A percentile compares a stretch with the other conserved stretches of the same genome.
Conservation (phyloP, 2,888 invertebrate genomes). For the Iselma pallidipennis region DNA sequence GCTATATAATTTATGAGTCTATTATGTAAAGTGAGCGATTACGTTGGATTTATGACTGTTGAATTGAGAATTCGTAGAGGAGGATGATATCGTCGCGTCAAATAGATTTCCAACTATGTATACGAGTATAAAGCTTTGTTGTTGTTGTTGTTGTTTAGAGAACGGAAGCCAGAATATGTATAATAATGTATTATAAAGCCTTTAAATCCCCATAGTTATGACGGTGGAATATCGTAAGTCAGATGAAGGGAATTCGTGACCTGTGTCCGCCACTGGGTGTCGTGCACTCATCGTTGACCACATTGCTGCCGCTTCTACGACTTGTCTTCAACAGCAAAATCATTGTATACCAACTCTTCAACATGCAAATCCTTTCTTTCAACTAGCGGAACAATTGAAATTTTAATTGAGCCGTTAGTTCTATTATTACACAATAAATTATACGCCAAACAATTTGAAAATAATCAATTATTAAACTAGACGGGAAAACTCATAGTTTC, state of each 20-base stretch:
- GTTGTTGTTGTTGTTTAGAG: background rate
- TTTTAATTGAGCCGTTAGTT: conserved; percentile 1
- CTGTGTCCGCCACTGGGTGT: conserved; percentile 39
- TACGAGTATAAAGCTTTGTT: no score
- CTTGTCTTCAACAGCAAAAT: conserved; percentile 18
- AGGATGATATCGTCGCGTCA: background rate
- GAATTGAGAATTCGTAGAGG: background rate
- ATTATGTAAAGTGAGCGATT: conserved; percentile 30
- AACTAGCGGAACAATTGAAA: conserved; percentile 1
- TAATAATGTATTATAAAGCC: conserved; percentile 22
- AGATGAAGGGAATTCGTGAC: conserved; percentile 41
- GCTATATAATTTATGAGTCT: conserved; percentile 31
- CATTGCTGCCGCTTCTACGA: conserved; percentile 35
- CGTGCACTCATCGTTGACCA: conserved; percentile 42
- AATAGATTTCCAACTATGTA: background rate
- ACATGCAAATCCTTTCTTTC: background rate
- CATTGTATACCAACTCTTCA: background rate
- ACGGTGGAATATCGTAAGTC: conserved; percentile 32
- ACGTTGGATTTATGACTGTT: conserved; percentile 3
- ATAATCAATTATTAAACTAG: background rate
- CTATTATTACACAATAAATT: background rate
- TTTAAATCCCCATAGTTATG: conserved; percentile 36
- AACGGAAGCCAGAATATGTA: background rate
- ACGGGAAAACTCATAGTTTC: background rate
- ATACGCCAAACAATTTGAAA: background rate